Conservation (phyloP, 2,797 vertebrate species). For the Zalophus californianus region DNA sequence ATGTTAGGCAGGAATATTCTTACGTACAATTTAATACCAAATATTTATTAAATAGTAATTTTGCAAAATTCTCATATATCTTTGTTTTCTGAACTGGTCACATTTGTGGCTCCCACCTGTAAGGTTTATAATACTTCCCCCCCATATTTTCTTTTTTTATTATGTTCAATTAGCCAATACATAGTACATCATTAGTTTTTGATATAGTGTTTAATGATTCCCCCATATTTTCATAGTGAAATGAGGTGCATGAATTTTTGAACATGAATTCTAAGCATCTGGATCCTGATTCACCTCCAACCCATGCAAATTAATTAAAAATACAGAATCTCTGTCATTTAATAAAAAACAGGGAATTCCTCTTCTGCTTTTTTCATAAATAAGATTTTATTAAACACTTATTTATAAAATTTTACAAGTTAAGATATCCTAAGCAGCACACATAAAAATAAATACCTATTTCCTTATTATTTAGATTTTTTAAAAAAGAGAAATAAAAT, state of each 20-base stretch:
- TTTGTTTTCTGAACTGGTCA: background rate
- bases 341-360: background rate
- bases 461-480: background rate
- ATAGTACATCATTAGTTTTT: too few species aligned
- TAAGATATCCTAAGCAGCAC: background rate
- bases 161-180: too few species aligned
- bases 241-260: background rate
- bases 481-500: background rate
- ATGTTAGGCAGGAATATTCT: background rate
- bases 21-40: conserved; percentile 19
- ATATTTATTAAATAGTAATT: conserved; percentile 16
- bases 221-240: background rate
- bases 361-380: background rate
- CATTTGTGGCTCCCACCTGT: background rate
- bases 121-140: background rate
- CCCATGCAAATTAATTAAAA: background rate
- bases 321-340: background rate
- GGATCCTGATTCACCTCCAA: background rate
- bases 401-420: background rate
- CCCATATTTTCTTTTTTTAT: background rate
- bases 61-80: background rate
- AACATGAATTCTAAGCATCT: background rate
- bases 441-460: background rate
- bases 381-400: background rate
- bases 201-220: background rate